Evolutionary conservation across 1,140 invertebrate species (phyloP).

Genomic region (Luehdorfia chinensis): DNA sequence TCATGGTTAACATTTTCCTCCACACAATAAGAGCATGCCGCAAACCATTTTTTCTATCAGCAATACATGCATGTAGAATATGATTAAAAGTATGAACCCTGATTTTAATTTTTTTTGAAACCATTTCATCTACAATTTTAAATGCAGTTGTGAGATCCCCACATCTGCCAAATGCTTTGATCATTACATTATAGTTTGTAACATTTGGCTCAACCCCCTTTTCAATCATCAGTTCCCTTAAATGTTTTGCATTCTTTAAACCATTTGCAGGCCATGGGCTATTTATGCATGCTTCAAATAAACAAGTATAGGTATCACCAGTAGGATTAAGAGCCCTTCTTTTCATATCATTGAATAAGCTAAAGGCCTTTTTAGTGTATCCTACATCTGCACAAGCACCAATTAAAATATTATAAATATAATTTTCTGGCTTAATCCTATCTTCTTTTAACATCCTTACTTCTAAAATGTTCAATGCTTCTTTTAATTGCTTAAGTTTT

Average conservation of each 20-base stretch:
- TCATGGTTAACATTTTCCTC: conserved; percentile 85
- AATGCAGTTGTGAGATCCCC: conserved; percentile 87
- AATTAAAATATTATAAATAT: conserved; percentile 90
- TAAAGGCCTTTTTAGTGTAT: conserved; percentile 90
- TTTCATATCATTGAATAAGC: conserved; percentile 90
- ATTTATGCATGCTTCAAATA: conserved; percentile 93
- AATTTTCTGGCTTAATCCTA: conserved; percentile 85
- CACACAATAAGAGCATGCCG: conserved; percentile 89
- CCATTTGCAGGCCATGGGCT: conserved; percentile 83
- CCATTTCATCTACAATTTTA: conserved; percentile 90
- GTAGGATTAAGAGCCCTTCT: conserved; percentile 82
- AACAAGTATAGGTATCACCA: conserved; percentile 85
- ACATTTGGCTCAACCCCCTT: conserved; percentile 84
- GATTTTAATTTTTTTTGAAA: conserved; percentile 80
- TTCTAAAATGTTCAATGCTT: conserved; percentile 87
- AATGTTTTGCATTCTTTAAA: conserved; percentile 79
- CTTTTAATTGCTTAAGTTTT: conserved; percentile 79
- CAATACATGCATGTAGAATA: conserved; percentile 89
- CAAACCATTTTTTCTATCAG: conserved; percentile 87
- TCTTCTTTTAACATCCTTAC: conserved; percentile 85
- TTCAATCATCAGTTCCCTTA: conserved; percentile 83
- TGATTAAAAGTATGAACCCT: conserved; percentile 85
- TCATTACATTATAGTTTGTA: conserved; percentile 91
- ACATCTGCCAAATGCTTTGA: conserved; percentile 93
- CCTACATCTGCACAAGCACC: conserved; percentile 87